These are phyloP conservation scores for Ceraclea dissimilis DNA, from an alignment of 2,888 invertebrate species.

Conservation along the genomic window DNA sequence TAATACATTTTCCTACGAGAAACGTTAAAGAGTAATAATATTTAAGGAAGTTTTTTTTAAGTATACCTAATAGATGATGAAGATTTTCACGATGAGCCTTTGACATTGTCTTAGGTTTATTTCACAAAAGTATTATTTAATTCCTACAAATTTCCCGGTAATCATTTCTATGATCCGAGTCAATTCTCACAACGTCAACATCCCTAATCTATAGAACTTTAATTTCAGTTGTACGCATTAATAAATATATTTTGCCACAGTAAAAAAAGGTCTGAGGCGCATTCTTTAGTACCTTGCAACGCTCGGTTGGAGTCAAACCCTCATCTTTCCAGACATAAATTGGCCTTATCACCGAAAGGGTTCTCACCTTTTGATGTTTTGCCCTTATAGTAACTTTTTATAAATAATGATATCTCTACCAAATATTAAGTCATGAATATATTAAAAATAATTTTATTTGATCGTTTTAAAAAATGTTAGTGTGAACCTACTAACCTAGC, in stretches of 20 bases:
- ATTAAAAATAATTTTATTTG: neutral
- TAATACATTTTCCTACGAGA: too few relatives aligned
- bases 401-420: neutral
- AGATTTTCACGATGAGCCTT: too few relatives aligned
- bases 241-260: neutral
- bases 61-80: too few relatives aligned
- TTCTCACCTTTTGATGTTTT: neutral
- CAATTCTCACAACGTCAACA: neutral
- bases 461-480: neutral
- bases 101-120: too few relatives aligned
- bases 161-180: too few relatives aligned
- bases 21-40: too few relatives aligned
- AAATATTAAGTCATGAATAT: neutral
- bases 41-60: too few relatives aligned
- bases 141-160: too few relatives aligned
- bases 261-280: neutral
- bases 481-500: too few relatives aligned
- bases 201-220: neutral
- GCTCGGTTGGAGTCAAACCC: slow-evolving; percentile 2
- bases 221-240: neutral
- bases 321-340: neutral
- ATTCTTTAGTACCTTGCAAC: neutral
- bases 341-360: slow-evolving; percentile 1
- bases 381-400: neutral
- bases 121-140: too few relatives aligned